Evolutionary conservation across 2,113 vertebrate genomes (phyloP), one percentile per base, ranked within the genome.

Genomic region (Sciurus niger): DNA sequence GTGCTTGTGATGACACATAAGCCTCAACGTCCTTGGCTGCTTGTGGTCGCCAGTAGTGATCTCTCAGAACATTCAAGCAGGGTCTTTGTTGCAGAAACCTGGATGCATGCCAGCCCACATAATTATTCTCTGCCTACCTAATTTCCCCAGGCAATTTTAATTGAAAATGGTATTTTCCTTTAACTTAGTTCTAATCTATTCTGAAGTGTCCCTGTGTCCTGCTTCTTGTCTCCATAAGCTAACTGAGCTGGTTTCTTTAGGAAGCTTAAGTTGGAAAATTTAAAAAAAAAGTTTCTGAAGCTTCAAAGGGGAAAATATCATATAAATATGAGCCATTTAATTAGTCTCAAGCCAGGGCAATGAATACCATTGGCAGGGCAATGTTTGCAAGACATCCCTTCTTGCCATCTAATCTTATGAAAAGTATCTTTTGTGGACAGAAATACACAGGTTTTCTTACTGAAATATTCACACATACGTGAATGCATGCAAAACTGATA

Each of bases 121-220:
- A 98, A 98, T 98, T 98, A 96, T 95, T 93, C 94, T 97, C 93
- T 86, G 96, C 88, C 94, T 97, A 97, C 95, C 98, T 98, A 93
- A 98, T 98, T 98, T 97, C 98, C 98, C 97, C 84, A 97, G 97
- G 95, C 97, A 97, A 96, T 98, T 97, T 96, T 97, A 98, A 98
- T 91, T 97, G 97, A 97, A 97, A 98, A 95, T 83, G 78, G 93
- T 86, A 94, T 96, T 95, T 96, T 89, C 90, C 73, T 73, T 92
- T 94, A 85, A 85, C 94, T 96, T 90, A 32, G 84, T 76, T 97
- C 91, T 96, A 94, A 95, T 96, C 95, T 97, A 92, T 92, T 96
- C 90, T 93, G 84, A 92, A 96, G 53, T 37, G 87, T 85, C 87
- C 95, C 94, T 95, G 96, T 97, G 96, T 97, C 97, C 98, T 95